A percentile compares a stretch with the other conserved stretches of the same genome.
These are phyloP conservation scores for Drosophila ustulata DNA, from an alignment of 2,888 invertebrate genomes.

Conservation along the genomic window DNA sequence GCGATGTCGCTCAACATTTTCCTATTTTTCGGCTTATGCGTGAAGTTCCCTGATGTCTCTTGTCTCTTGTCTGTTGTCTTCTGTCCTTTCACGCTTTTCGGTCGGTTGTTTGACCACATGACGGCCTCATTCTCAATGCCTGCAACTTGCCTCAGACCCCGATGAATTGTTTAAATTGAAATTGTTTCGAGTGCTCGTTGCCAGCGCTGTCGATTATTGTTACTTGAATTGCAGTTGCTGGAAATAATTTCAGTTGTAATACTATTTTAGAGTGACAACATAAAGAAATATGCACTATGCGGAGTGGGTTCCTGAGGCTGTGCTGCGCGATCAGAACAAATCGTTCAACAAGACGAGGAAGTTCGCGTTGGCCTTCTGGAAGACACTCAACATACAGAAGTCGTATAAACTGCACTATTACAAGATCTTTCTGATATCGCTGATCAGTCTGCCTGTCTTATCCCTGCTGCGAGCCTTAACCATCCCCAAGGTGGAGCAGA, in stretches of 20 bases:
- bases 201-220: background rate
- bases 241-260: background rate
- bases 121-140: slow-evolving; percentile 55
- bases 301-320: slow-evolving; percentile 10
- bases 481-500: background rate
- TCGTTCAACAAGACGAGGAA: slow-evolving; percentile 5
- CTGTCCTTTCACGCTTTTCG: slow-evolving; percentile 43
- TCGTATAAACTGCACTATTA: slow-evolving; percentile 10
- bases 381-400: slow-evolving; percentile 11
- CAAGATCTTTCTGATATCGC: slow-evolving; percentile 11
- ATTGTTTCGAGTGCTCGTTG: slow-evolving; percentile 50
- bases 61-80: slow-evolving; percentile 58
- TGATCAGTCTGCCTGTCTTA: slow-evolving; percentile 1
- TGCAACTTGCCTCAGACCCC: slow-evolving; percentile 27
- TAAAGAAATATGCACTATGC: slow-evolving; percentile 16
- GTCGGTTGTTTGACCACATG: slow-evolving; percentile 77
- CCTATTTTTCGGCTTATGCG: slow-evolving; percentile 66
- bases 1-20: slow-evolving; percentile 64
- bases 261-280: background rate
- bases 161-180: slow-evolving; percentile 45
- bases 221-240: background rate
- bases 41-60: slow-evolving; percentile 58
- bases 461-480: background rate
- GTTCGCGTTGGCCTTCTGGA: slow-evolving; percentile 22
- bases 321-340: slow-evolving; percentile 6